A percentile compares a stretch with the other conserved stretches of the same genome.
These are phyloP conservation scores for Dicyrtomina minuta DNA, from an alignment of 2,888 invertebrate genomes.

Conservation along the genomic window DNA sequence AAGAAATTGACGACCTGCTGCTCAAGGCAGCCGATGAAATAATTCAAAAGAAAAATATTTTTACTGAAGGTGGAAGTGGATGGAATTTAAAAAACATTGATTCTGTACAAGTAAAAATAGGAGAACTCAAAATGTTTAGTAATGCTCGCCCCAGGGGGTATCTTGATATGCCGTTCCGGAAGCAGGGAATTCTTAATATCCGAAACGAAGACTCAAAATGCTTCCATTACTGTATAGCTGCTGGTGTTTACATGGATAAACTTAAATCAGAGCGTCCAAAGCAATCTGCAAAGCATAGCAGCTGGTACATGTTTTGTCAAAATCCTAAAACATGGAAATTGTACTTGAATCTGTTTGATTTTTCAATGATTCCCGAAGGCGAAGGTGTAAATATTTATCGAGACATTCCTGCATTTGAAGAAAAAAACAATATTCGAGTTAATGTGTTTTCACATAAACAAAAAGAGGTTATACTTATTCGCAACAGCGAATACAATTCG, in stretches of 20 bases:
- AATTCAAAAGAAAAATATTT: not conserved
- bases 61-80: not conserved
- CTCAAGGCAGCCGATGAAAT: not conserved
- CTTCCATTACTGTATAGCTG: not conserved
- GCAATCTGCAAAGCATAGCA: no score
- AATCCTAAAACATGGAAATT: no score
- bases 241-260: no score
- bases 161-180: not conserved
- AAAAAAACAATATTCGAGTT: not conserved
- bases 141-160: not conserved
- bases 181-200: not conserved
- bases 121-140: not conserved
- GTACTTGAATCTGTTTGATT: not conserved
- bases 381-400: not conserved
- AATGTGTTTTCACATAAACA: conserved; percentile 3
- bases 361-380: not conserved
- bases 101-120: not conserved
- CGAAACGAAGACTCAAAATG: not conserved
- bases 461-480: not conserved
- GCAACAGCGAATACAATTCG: not conserved
- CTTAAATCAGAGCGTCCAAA: no score
- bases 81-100: not conserved
- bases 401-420: conserved; percentile 10
- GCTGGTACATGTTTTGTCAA: no score
- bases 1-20: not conserved